Evolutionary conservation across 2,888 invertebrate genomes (phyloP).

Genomic region (Herminia tarsipennalis): DNA sequence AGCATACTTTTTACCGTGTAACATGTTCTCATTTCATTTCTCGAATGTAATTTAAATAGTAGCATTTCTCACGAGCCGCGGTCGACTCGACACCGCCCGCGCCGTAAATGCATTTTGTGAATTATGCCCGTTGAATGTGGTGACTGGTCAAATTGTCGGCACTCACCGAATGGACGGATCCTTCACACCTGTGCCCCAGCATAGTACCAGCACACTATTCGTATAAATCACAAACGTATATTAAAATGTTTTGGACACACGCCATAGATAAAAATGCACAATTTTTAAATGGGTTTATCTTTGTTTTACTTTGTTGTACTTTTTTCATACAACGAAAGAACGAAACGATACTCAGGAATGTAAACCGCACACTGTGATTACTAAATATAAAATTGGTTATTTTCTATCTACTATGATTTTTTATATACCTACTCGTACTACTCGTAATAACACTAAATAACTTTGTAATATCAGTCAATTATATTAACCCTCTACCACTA

Average conservation of each 20-base stretch:
- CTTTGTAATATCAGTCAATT: too few species aligned
- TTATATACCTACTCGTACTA: too few species aligned
- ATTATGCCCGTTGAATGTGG: constrained; percentile 67
- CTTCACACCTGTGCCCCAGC: constrained; percentile 52
- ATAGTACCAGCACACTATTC: constrained; percentile 16
- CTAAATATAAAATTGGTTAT: too few species aligned
- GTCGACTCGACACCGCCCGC: constrained; percentile 39
- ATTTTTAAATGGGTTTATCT: constrained; percentile 1
- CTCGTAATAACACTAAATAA: too few species aligned
- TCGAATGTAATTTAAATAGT: constrained; percentile 15
- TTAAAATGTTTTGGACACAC: constrained; percentile 13
- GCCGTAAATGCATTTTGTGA: constrained; percentile 73
- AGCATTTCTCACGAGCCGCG: constrained; percentile 30
- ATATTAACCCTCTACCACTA: too few species aligned
- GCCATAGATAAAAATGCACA: neutral
- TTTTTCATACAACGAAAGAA: too few species aligned
- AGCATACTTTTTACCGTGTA: neutral
- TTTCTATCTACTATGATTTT: too few species aligned
- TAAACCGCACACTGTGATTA: too few species aligned
- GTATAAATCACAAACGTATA: constrained; percentile 28
- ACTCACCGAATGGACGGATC: constrained; percentile 45
- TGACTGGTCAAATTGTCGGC: constrained; percentile 65
- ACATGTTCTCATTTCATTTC: neutral
- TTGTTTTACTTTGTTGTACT: too few species aligned
- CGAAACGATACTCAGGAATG: too few species aligned